A percentile compares a stretch with the other conserved stretches of the same genome.
Conservation (phyloP, 2,113 vertebrate genomes). For the Ptychochromis oligacanthus region DNA sequence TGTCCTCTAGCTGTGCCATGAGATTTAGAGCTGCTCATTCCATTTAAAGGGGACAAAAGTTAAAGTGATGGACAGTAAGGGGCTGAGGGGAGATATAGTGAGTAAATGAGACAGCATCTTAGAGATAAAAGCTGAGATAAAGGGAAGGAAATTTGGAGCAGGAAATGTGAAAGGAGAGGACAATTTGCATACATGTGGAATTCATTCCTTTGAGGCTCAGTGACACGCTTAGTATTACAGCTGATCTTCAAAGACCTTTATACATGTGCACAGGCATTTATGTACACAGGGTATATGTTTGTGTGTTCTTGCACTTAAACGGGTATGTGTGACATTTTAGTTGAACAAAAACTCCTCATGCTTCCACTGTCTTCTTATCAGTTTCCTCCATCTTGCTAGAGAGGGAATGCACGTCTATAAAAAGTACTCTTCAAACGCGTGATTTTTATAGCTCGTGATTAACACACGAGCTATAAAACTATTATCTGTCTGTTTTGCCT, state of each 20-base stretch:
- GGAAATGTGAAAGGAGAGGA: not conserved
- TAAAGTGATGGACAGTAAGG: conserved; percentile 21
- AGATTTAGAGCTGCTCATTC: conserved; percentile 40
- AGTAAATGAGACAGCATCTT: not conserved
- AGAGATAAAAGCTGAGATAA: conserved; percentile 12
- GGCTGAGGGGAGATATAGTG: not conserved
- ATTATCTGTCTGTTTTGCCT: not conserved
- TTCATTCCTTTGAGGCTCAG: conserved; percentile 17
- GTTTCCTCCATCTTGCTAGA: conserved; percentile 24
- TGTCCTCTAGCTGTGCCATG: conserved; percentile 26
- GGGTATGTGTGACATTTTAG: conserved; percentile 18
- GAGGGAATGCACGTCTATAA: conserved; percentile 17
- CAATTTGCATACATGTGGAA: conserved; percentile 29
- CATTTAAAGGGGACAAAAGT: conserved; percentile 37
- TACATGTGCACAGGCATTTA: not conserved
- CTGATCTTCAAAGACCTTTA: conserved; percentile 57
- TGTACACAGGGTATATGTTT: not conserved
- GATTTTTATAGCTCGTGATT: too few species aligned
- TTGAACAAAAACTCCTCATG: not conserved
- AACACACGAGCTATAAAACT: conserved; percentile 14
- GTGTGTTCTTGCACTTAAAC: not conserved
- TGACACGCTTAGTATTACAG: conserved; percentile 36
- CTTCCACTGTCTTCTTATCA: conserved; percentile 9
- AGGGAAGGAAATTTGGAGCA: not conserved
- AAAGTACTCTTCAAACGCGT: conserved; percentile 31